phyloP scores from a whole-genome alignment of 2,888 invertebrate genomes.

The Luffia ferchaultella region DNA sequence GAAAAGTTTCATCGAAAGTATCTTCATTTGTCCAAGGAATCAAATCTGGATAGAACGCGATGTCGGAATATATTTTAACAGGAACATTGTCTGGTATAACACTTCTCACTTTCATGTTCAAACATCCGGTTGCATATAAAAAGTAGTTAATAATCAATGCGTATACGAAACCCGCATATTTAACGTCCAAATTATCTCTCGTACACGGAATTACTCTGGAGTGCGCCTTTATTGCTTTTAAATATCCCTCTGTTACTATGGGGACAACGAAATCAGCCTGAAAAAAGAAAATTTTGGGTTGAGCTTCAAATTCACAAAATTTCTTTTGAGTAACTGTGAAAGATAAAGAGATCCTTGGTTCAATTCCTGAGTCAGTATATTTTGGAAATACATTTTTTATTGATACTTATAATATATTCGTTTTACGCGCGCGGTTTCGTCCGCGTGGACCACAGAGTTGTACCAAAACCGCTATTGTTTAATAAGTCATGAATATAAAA shows the following conservation, averaged over 20 bases:
- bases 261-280: constrained; percentile 66
- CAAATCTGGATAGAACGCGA: constrained; percentile 51
- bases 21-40: constrained; percentile 55
- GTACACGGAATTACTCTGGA: constrained; percentile 35
- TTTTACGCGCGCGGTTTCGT: too few species aligned
- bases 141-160: constrained; percentile 52
- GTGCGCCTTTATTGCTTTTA: constrained; percentile 47
- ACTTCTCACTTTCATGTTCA: constrained; percentile 56
- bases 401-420: too few species aligned
- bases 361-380: too few species aligned
- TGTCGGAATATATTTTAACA: constrained; percentile 30
- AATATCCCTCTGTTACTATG: constrained; percentile 58
- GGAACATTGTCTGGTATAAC: constrained; percentile 40
- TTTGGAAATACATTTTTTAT: too few species aligned
- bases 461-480: too few species aligned
- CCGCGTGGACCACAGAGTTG: too few species aligned
- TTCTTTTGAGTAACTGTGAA: too few species aligned
- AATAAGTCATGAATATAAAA: too few species aligned
- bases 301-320: too few species aligned
- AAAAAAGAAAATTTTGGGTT: constrained; percentile 20
- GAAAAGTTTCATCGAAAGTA: constrained; percentile 50
- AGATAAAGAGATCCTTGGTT: too few species aligned
- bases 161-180: constrained; percentile 57
- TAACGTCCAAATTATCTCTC: constrained; percentile 50
- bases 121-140: constrained; percentile 50